phyloP scores from a whole-genome alignment of 2,888 invertebrate species.

The Plebejus melissa region DNA sequence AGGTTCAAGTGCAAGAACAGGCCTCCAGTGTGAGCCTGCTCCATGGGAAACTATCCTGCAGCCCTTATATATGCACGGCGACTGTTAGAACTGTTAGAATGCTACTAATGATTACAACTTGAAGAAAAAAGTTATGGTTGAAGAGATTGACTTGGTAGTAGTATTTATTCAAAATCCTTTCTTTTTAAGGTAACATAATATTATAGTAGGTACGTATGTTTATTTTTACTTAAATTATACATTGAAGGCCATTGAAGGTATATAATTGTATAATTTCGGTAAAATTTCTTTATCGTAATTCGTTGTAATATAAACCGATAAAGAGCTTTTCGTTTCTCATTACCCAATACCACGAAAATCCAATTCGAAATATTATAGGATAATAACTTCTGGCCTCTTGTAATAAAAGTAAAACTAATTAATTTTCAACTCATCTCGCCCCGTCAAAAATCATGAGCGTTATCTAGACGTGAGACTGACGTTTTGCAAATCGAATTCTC shows the following conservation, averaged over 20 bases:
- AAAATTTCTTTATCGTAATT: too few species aligned
- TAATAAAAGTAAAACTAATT: slow-evolving; percentile 20
- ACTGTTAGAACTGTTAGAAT: slow-evolving; percentile 15
- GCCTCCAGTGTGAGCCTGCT: slow-evolving; percentile 57
- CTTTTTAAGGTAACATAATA: not conserved
- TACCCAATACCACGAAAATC: not conserved
- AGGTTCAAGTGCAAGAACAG: slow-evolving; percentile 67
- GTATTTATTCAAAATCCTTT: not conserved
- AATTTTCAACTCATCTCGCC: slow-evolving; percentile 9
- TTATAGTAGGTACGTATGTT: not conserved
- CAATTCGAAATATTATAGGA: not conserved
- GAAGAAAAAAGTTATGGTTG: not conserved
- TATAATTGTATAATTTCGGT: not conserved
- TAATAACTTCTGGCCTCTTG: not conserved
- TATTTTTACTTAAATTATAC: too few species aligned
- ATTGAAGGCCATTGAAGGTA: too few species aligned
- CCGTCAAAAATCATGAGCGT: slow-evolving; percentile 21
- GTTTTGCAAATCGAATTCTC: slow-evolving; percentile 27
- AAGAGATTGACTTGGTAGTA: not conserved
- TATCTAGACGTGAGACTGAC: slow-evolving; percentile 23
- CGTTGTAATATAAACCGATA: not conserved
- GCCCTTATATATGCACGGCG: slow-evolving; percentile 61
- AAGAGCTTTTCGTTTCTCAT: not conserved
- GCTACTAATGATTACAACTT: not conserved
- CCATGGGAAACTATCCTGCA: slow-evolving; percentile 64